phyloP scores from a whole-genome alignment of 2,797 vertebrate genomes.

The Lepilemur septentrionalis region DNA sequence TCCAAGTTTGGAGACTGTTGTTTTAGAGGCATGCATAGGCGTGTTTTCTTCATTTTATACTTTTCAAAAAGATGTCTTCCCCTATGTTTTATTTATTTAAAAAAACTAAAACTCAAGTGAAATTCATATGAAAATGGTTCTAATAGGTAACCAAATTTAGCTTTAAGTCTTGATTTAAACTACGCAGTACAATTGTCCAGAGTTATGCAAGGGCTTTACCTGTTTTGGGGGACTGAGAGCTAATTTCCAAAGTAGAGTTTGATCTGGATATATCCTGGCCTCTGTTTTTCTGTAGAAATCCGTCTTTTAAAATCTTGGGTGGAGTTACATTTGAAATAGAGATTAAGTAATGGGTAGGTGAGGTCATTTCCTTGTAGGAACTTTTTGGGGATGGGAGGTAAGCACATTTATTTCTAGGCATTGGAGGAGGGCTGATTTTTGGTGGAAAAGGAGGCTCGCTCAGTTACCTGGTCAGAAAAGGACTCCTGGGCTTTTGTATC shows the following conservation, averaged over 20 bases:
- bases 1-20: background rate
- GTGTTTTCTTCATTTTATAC: background rate
- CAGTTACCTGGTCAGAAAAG: background rate
- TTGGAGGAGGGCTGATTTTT: background rate
- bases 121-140: background rate
- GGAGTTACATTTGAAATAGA: background rate
- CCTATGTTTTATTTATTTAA: background rate
- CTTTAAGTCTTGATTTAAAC: background rate
- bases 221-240: background rate
- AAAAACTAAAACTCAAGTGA: background rate
- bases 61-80: background rate
- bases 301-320: background rate
- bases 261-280: background rate
- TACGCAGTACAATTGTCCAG: background rate
- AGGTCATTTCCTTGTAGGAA: background rate
- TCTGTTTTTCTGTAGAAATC: background rate
- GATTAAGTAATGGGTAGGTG: background rate
- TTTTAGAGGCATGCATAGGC: background rate
- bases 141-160: background rate
- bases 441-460: background rate
- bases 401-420: background rate
- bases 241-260: background rate
- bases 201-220: background rate
- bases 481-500: background rate
- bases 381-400: background rate